Conservation (phyloP, 2,797 vertebrate species). For the Sebastes minor region DNA sequence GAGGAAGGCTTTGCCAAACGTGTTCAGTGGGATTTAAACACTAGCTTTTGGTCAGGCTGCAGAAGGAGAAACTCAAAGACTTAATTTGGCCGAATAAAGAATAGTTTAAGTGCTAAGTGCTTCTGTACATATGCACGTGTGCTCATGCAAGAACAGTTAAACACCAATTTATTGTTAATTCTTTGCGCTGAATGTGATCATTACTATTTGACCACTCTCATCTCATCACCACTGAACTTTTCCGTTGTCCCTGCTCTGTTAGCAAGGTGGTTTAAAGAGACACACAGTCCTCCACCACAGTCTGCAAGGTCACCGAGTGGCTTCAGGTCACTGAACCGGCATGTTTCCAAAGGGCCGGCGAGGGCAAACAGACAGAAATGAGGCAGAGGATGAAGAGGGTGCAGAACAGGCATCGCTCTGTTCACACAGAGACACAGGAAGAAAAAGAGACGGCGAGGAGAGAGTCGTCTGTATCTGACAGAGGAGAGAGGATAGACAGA, state of each 20-base stretch:
- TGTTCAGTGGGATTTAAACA: constrained; percentile 43
- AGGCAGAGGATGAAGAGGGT: constrained; percentile 22
- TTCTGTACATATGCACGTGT: neutral
- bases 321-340: constrained; percentile 44
- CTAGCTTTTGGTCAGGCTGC: constrained; percentile 26
- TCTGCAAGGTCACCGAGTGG: constrained; percentile 32
- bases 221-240: neutral
- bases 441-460: constrained; percentile 39
- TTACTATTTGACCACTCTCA: neutral
- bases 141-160: neutral
- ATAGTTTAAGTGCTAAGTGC: neutral
- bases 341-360: constrained; percentile 29
- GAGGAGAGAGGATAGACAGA: constrained; percentile 39
- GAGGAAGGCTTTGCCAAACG: constrained; percentile 48
- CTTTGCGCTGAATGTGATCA: neutral
- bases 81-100: neutral
- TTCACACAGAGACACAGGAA: constrained; percentile 44
- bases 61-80: neutral
- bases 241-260: neutral
- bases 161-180: neutral
- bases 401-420: constrained; percentile 55
- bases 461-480: constrained; percentile 33
- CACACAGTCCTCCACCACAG: neutral
- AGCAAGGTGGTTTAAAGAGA: constrained; percentile 17
- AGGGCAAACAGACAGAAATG: constrained; percentile 33